Evolutionary conservation across 2,113 vertebrate genomes (phyloP).

Genomic region (Phoxinus phoxinus): DNA sequence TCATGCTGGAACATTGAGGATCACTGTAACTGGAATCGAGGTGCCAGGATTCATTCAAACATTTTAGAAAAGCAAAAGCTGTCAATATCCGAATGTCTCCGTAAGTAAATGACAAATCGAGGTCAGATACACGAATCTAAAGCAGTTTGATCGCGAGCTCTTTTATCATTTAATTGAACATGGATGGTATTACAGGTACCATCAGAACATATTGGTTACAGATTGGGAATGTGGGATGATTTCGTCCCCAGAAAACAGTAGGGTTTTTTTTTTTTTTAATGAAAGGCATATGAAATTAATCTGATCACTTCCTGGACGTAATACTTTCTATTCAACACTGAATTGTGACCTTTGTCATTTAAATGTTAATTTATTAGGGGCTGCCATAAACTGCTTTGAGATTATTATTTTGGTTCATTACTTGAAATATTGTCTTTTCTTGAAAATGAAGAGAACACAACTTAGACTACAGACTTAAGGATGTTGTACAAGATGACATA

Average conservation of each 20-base stretch:
- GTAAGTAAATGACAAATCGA: constrained; percentile 38
- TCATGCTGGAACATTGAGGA: constrained; percentile 26
- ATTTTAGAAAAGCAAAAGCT: constrained; percentile 4
- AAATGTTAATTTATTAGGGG: not conserved
- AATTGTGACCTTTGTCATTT: constrained; percentile 8
- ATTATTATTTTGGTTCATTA: not conserved
- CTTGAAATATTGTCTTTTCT: not conserved
- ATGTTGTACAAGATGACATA: not conserved
- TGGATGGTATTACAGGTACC: not conserved
- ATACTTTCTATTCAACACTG: not conserved
- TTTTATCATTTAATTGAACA: not conserved
- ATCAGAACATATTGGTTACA: no score
- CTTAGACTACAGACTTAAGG: not conserved
- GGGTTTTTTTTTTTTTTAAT: no score
- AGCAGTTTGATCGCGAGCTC: not conserved
- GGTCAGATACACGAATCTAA: not conserved
- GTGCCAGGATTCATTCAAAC: constrained; percentile 13
- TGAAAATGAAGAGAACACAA: not conserved
- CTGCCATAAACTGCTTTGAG: not conserved
- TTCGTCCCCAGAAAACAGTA: not conserved
- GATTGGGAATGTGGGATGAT: not conserved
- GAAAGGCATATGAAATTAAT: not conserved
- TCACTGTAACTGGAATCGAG: not conserved
- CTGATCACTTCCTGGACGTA: not conserved
- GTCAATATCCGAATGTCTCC: constrained; percentile 31